Evolutionary conservation across 1,140 invertebrate genomes (phyloP), one percentile per base, ranked within the genome.

Genomic region (Papilio machaon): DNA sequence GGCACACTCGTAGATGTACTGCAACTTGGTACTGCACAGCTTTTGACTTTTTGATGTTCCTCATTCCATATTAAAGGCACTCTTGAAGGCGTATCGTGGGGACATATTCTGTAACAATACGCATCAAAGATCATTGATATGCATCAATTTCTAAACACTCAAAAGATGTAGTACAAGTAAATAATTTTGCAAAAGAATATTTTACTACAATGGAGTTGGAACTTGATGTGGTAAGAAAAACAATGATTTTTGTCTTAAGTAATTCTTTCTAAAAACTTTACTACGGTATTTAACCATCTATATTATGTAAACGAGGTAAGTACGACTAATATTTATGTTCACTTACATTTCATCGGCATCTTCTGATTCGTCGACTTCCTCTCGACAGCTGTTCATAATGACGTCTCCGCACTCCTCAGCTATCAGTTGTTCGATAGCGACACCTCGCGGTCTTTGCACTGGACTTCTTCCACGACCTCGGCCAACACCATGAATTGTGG

Each of bases 31-130:
- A 92, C 85, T 47, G 91, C 90, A 84, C 90, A 91, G 73, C 87
- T 91, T 83, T 93, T 91, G 74, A 83, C 81, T 85, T 93, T 91
- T 76, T 90, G 89, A 58, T 86, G 90, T 73, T 90, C 94, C 85
- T 94, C 93, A 85, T 90, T 95, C 94, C 95, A 96, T 79, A 97
- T 97, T 79, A 97, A 94, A 82, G 97, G 97, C 84, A 97, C 95
- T 86, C 96, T 94, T 70, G 97, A 97, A 73, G 97, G 97, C 9
- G 97, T 97, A 80, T 97, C 96, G 86, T 97, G 96, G 17, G 95
- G 95, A 90, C 95, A 96, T 84, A 94, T 92, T 82, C 96, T 96
- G 93, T 83, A 86, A 84, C 58, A 74, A 52, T 77, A 60, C 75
- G 58, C 43, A 70, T 60, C 75, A 78, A 76, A 30, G 23, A 30